Conservation (phyloP, 2,113 vertebrate genomes). For the Caranx ignobilis region DNA sequence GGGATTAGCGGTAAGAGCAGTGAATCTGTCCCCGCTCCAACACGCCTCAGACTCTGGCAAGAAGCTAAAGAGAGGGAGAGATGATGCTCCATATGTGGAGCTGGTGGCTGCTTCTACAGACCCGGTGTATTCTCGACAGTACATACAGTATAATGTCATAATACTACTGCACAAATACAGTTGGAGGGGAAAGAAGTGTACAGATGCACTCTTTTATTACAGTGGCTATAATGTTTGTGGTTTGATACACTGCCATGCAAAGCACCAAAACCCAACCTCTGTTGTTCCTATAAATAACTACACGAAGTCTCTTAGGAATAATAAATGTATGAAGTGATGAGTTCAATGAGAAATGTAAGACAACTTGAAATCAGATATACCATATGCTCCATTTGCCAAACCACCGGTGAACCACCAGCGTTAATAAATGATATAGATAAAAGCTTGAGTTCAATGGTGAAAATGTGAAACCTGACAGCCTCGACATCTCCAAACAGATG, state of each 20-base stretch:
- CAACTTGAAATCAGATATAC: too few species aligned
- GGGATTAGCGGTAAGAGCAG: slow-evolving; percentile 48
- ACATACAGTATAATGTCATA: neutral
- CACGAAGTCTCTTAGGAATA: too few species aligned
- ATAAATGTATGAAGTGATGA: too few species aligned
- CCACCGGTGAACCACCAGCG: neutral
- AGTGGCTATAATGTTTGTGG: too few species aligned
- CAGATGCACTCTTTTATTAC: neutral
- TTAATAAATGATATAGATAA: slow-evolving; percentile 24
- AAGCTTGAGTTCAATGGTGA: slow-evolving; percentile 18
- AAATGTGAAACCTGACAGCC: slow-evolving; percentile 12
- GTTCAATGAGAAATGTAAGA: too few species aligned
- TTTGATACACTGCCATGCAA: neutral
- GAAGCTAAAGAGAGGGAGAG: slow-evolving; percentile 1
- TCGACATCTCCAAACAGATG: slow-evolving; percentile 59
- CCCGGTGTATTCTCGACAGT: slow-evolving; percentile 1
- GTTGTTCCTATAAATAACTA: too few species aligned
- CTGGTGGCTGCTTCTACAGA: slow-evolving; percentile 4
- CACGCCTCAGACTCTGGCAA: slow-evolving; percentile 45
- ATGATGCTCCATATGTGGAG: slow-evolving; percentile 22
- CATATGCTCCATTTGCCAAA: neutral
- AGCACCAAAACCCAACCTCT: neutral
- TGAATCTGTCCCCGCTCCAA: slow-evolving; percentile 32
- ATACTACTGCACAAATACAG: neutral
- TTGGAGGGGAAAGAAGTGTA: neutral